phyloP scores from a whole-genome alignment of 2,888 invertebrate species.

The Steinernema scapterisci region DNA sequence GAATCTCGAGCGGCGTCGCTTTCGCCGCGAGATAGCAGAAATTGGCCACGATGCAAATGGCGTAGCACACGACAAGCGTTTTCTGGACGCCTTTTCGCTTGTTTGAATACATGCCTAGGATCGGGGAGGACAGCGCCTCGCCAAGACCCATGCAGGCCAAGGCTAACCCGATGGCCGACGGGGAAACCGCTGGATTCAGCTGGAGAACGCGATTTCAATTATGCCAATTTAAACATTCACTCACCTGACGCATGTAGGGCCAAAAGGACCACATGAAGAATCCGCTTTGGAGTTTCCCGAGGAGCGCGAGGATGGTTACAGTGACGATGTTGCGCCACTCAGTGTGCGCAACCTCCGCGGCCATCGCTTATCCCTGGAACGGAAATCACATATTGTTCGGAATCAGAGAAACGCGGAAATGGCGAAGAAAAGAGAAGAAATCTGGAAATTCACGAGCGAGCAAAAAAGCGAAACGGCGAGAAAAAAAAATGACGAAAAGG shows the following conservation, averaged over 20 bases:
- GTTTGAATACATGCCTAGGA: slow-evolving; percentile 6
- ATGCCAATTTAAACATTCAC: too few species aligned
- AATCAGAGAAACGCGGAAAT: not conserved
- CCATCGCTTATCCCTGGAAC: not conserved
- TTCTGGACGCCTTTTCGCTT: not conserved
- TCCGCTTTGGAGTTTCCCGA: slow-evolving; percentile 49
- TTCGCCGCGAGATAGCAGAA: not conserved
- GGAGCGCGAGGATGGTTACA: slow-evolving; percentile 43
- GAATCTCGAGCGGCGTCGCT: slow-evolving; percentile 36
- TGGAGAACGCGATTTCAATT: slow-evolving; percentile 39
- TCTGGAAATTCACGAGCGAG: not conserved
- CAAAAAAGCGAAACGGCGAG: not conserved
- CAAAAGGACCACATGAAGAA: slow-evolving; percentile 22
- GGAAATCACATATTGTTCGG: not conserved
- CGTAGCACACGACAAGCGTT: not conserved
- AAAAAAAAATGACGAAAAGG: not conserved
- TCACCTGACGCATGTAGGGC: slow-evolving; percentile 11
- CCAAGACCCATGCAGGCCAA: not conserved
- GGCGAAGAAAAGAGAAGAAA: not conserved
- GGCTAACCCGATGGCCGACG: slow-evolving; percentile 34
- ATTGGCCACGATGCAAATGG: not conserved
- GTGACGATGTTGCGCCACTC: slow-evolving; percentile 43
- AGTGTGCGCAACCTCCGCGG: not conserved
- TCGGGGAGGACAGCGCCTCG: not conserved
- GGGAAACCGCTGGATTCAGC: slow-evolving; percentile 49